Base-by-base conservation (phyloP, 2,113 vertebrate genomes). In the Perccottus glenii region DNA sequence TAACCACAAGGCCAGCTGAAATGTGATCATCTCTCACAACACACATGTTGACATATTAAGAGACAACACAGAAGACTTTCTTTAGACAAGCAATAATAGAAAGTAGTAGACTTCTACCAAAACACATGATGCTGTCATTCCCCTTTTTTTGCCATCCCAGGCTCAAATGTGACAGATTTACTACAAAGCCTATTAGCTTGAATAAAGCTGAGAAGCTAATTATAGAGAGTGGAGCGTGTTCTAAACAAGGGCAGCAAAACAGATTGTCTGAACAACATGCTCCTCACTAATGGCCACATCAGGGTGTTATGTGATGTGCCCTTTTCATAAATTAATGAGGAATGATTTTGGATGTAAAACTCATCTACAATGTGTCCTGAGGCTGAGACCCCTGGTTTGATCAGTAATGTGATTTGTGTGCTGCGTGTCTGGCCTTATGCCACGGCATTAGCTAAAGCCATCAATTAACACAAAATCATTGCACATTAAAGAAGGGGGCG, bases 271-370 rank as follows among this genome's bases (percentile, higher is more conserved):
- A 73, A 60, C 58, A 72, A 66, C 60, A 63, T 36, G 53, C 48
- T 64, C 51, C 45, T 59, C 51, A 19, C 53, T 73, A 75, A 82
- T 66, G 50, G 58, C 9, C 59, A 59, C 56, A 61, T 49, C 61
- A 77, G 77, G 12, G 27, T 67, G 64, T 52, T 74, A 73, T 73
- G 67, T 63, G 47, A 76, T 16, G 58, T 86, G 85, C 56, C 85
- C 88, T 90, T 86, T 86, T 69, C 81, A 73, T 55, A 64, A 70
- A 78, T 82, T 80, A 84, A 85, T 82, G 73, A 75, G 56, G 62
- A 70, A 70, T 75, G 19, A 52, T 49, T 76, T 75, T 62, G 59
- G 43, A 80, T 64, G 63, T 73, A 74, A 77, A 78, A 73, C 67
- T 75, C 45, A 70, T 82, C 66, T 65, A 46, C 78, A 65, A 38